A percentile compares a stretch with the other conserved stretches of the same genome.
These are phyloP conservation scores for Marisa cornuarietis DNA, from an alignment of 1,140 invertebrate genomes.

Conservation along the genomic window DNA sequence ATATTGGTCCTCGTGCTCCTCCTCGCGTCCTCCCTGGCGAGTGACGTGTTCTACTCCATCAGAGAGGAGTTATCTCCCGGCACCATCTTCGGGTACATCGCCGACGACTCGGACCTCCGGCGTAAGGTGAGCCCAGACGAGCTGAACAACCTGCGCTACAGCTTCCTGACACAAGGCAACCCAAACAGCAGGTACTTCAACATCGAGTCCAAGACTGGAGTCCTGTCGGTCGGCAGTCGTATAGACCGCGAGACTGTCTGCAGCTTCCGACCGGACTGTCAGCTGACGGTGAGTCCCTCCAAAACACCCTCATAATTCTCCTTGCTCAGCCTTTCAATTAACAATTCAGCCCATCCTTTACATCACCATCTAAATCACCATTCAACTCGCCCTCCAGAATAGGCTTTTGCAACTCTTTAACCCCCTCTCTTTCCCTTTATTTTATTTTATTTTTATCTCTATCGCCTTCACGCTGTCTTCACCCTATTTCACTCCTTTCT, in stretches of 20 bases:
- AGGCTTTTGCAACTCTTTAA: neutral
- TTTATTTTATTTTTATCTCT: neutral
- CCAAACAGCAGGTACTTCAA: conserved; percentile 70
- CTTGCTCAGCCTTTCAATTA: too few relatives aligned
- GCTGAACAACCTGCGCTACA: conserved; percentile 24
- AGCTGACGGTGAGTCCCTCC: conserved; percentile 29
- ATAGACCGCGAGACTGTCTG: conserved; percentile 48
- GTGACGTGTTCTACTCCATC: conserved; percentile 26
- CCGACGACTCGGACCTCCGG: conserved; percentile 28
- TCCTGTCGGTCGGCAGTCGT: conserved; percentile 72
- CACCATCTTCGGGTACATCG: conserved; percentile 36
- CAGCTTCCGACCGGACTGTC: conserved; percentile 34
- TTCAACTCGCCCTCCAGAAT: too few relatives aligned
- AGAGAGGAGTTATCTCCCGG: conserved; percentile 32
- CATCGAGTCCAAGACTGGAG: conserved; percentile 88
- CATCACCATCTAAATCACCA: too few relatives aligned
- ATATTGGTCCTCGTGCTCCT: neutral
- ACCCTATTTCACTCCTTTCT: neutral
- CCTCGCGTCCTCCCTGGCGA: neutral
- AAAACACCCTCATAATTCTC: too few relatives aligned
- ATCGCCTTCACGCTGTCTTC: neutral
- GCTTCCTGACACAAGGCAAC: conserved; percentile 31
- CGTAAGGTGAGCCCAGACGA: conserved; percentile 15
- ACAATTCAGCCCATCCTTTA: too few relatives aligned
- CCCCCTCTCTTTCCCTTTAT: neutral